A percentile compares a stretch with the other conserved stretches of the same genome.
phyloP scores from a whole-genome alignment of 2,888 invertebrate species.

The Nemoura dubitans region DNA sequence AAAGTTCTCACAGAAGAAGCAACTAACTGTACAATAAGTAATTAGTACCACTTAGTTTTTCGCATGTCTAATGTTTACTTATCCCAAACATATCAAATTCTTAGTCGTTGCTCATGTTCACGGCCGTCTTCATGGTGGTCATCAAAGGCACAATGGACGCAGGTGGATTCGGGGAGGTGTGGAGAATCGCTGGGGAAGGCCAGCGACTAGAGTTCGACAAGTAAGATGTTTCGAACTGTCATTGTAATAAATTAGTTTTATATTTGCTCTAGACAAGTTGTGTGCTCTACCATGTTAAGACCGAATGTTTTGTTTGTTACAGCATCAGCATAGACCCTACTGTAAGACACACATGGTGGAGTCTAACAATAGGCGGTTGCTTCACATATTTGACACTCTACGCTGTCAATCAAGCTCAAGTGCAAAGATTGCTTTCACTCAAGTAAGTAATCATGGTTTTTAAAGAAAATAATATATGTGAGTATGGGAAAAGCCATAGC shows the following conservation, averaged over 20 bases:
- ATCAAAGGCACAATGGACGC: slow-evolving; percentile 74
- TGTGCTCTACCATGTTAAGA: background rate
- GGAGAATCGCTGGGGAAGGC: slow-evolving; percentile 73
- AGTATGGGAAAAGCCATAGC: background rate
- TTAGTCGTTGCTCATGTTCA: slow-evolving; percentile 82
- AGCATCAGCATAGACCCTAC: slow-evolving; percentile 84
- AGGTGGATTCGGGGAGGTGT: slow-evolving; percentile 76
- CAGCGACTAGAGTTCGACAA: slow-evolving; percentile 70
- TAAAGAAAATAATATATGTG: background rate
- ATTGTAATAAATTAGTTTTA: too few species aligned
- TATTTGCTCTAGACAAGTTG: too few species aligned
- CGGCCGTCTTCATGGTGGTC: slow-evolving; percentile 81
- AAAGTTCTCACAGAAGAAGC: too few species aligned
- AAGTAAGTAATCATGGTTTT: slow-evolving; percentile 55
- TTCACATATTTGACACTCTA: slow-evolving; percentile 83
- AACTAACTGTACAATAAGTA: background rate
- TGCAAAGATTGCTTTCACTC: slow-evolving; percentile 63
- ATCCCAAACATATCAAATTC: background rate
- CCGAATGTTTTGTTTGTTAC: slow-evolving; percentile 51
- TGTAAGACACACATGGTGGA: slow-evolving; percentile 84
- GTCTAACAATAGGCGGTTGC: slow-evolving; percentile 80
- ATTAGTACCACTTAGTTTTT: background rate
- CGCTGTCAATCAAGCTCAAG: slow-evolving; percentile 87
- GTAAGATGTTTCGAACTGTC: slow-evolving; percentile 53
- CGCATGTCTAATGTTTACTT: background rate